These are phyloP conservation scores for Chloebia gouldiae DNA, from an alignment of 2,113 vertebrate genomes.

Conservation along the genomic window DNA sequence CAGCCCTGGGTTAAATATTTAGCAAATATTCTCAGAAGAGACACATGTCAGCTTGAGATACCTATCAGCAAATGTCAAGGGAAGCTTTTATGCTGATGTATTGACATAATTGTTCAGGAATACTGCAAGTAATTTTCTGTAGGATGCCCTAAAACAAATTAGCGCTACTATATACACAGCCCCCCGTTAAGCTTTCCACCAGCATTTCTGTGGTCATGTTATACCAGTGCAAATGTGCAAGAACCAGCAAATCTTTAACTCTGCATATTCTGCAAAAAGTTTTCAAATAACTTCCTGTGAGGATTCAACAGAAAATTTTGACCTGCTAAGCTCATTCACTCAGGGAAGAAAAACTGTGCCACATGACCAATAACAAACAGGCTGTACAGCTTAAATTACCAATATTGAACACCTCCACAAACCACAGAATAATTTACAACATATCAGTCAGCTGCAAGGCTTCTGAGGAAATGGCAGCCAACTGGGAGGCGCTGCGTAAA, in stretches of 20 bases:
- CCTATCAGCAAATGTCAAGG: not conserved
- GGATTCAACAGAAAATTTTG: not conserved
- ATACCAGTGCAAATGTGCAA: not conserved
- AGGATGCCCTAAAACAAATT: not conserved
- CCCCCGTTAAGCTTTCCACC: not conserved
- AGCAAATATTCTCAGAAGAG: not conserved
- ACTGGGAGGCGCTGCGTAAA: not conserved
- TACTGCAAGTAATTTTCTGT: not conserved
- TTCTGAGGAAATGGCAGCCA: not conserved
- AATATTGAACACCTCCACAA: conserved; percentile 2
- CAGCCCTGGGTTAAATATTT: not conserved
- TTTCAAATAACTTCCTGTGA: not conserved
- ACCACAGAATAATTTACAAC: not conserved
- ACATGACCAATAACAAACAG: not conserved
- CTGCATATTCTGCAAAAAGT: conserved; percentile 1
- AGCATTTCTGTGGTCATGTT: not conserved
- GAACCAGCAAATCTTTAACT: not conserved
- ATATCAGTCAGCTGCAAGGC: not conserved
- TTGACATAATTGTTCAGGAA: not conserved
- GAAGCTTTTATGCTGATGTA: not conserved
- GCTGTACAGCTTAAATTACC: not conserved
- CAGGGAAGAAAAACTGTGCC: not conserved
- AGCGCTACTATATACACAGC: not conserved
- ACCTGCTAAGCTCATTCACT: not conserved
- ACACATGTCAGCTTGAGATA: not conserved